Conservation (phyloP, 2,113 vertebrate species). For the Progne subis region DNA sequence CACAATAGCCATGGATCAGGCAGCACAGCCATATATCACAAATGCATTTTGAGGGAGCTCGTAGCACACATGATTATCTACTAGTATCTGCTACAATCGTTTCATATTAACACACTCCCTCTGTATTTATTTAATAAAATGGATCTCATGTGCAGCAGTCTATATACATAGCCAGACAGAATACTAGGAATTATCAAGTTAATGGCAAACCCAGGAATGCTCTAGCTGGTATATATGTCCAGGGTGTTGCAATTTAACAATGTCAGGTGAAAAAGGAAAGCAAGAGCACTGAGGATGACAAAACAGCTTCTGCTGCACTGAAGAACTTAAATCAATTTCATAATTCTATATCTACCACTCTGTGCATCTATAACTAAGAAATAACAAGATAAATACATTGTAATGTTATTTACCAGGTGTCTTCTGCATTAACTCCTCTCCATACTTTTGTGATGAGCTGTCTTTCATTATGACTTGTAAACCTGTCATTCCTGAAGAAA, state of each 20-base stretch:
- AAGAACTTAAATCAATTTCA: not conserved
- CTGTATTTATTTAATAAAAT: constrained; percentile 6
- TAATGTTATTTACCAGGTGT: constrained; percentile 2
- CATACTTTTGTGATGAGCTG: not conserved
- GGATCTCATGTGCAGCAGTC: not conserved
- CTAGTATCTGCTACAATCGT: not conserved
- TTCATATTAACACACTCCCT: not conserved
- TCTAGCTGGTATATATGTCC: not conserved
- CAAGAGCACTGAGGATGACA: not conserved
- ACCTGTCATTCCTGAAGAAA: not conserved
- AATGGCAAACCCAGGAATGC: not conserved
- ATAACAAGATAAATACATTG: not conserved
- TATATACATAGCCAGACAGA: not conserved
- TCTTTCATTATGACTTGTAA: constrained; percentile 12
- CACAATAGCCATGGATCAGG: constrained; percentile 2
- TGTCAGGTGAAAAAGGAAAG: not conserved
- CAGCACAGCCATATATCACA: not conserved
- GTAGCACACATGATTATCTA: not conserved
- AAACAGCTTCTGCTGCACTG: not conserved
- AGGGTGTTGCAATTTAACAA: not conserved
- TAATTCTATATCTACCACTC: not conserved
- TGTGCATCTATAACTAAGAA: not conserved
- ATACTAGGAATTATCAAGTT: not conserved
- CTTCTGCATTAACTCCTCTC: not conserved
- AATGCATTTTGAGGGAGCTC: not conserved